phyloP scores from a whole-genome alignment of 2,113 vertebrate species.

The Aegotheles bennettii region DNA sequence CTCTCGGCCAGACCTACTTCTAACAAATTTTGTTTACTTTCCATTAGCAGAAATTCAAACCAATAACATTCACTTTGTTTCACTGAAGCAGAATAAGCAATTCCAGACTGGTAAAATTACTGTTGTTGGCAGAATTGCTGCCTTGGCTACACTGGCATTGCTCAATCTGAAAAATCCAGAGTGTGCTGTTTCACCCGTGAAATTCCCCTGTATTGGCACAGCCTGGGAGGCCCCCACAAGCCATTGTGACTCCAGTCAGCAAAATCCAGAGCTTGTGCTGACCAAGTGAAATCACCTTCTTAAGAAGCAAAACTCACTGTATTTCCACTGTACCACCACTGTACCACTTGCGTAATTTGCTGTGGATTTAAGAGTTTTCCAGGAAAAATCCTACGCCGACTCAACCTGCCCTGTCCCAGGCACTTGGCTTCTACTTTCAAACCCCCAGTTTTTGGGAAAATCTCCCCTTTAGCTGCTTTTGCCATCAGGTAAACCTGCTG shows the following conservation, averaged over 20 bases:
- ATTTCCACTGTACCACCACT: not conserved
- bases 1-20: not conserved
- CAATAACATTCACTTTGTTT: not conserved
- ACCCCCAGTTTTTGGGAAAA: not conserved
- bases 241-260: not conserved
- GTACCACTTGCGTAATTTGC: rapidly evolving
- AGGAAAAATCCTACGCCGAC: not conserved
- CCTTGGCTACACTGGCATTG: not conserved
- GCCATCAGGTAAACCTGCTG: not conserved
- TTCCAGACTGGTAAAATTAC: not conserved
- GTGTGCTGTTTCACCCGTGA: not conserved
- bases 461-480: not conserved
- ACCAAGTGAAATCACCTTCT: not conserved
- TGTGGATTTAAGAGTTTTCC: not conserved
- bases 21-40: not conserved
- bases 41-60: not conserved
- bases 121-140: not conserved
- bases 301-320: not conserved
- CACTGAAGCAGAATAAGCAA: not conserved
- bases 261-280: not conserved
- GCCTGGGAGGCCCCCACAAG: not conserved
- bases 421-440: not conserved
- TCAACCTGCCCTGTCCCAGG: not conserved
- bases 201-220: not conserved
- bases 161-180: not conserved